Evolutionary conservation across 2,888 invertebrate genomes (phyloP), one percentile per base, ranked within the genome.

Genomic region (Metopia argyrocephala): DNA sequence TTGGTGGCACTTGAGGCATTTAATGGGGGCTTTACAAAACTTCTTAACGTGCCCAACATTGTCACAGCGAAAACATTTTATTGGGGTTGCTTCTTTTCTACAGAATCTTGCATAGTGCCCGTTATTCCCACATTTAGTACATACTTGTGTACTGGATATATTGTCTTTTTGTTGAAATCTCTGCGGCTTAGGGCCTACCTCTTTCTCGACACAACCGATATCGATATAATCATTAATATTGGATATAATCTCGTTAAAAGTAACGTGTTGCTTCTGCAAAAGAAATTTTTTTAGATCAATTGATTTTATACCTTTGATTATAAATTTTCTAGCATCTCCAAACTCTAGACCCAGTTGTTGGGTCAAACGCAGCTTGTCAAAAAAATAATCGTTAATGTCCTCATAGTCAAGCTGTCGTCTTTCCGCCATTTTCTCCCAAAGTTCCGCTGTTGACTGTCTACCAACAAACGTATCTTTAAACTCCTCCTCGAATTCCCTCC

Each of bases 221-320:
- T 68, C 45, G 27, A 56, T 64, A 38, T 57, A 71, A 56, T 64
- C 45, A 38, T 54, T 28, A n/a, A 65, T 28, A 52, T 50, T 57
- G 21, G 45, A 65, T 50, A 50, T 75, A 18, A 65, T 70, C 9
- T 76, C 38, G n/a, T 69, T 74, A 27, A 38, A 81, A 9, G 66
- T 70, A 12, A 15, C 59, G 27, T 59, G 57, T 52, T 64, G 46
- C 31, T 21, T 56, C 46, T 64, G 57, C n/a, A 78, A 45, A 48
- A 81, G 21, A 73, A 73, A 76, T 62, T 57, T 68, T 73, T 46
- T 76, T 38, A 76, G 15, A 28, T 70, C 76, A 15, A 38, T 54
- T 27, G 69, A 46, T 27, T 65, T 52, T 18, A 78, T 70, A 52
- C 61, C 61, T 38, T 38, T 70, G 18, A 69, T 69, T 27, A 52